These are phyloP conservation scores for Myotis vivesi DNA, from an alignment of 2,797 vertebrate genomes.

Conservation along the genomic window DNA sequence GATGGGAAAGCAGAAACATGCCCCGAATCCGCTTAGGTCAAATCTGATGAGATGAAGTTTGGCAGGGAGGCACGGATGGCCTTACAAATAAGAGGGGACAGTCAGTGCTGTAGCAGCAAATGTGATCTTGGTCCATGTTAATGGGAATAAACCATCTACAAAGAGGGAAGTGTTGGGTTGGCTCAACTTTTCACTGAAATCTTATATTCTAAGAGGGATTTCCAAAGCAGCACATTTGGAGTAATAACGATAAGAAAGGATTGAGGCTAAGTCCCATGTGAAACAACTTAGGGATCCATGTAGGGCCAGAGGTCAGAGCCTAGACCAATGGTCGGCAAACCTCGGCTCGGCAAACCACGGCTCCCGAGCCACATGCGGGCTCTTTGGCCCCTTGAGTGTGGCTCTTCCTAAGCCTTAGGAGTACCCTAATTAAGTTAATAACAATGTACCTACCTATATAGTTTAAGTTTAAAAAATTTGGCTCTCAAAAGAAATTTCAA, in stretches of 20 bases:
- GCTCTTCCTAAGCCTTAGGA: no score
- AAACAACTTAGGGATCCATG: not conserved
- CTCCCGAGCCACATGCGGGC: no score
- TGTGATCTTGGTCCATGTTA: not conserved
- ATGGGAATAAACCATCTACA: not conserved
- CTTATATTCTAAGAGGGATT: not conserved
- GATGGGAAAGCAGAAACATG: not conserved
- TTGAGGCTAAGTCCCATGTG: not conserved
- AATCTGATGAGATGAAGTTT: not conserved
- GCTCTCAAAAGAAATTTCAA: no score
- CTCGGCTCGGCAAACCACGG: not conserved
- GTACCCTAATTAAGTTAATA: no score
- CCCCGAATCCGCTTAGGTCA: not conserved
- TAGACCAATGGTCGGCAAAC: not conserved
- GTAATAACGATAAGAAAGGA: not conserved
- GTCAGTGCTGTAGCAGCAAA: not conserved
- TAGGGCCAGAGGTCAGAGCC: not conserved
- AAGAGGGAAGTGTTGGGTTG: not conserved
- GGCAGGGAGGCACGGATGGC: not conserved
- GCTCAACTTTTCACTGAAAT: not conserved
- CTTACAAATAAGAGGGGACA: not conserved
- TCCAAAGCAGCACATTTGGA: not conserved
- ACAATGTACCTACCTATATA: no score
- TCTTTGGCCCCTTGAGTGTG: no score
- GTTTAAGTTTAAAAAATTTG: no score